Evolutionary conservation across 2,113 vertebrate species (phyloP).

Genomic region (human (Homo sapiens)): GRCh38 chr2:239634501-239635000

Average conservation of each 20-base stretch:
- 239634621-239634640: accelerated
- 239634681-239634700: accelerated
- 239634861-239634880: background rate
- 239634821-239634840: background rate
- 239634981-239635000: background rate
- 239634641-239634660: background rate
- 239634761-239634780: background rate
- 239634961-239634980: background rate
- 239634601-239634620: background rate
- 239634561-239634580: accelerated
- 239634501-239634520: accelerated
- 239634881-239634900: background rate
- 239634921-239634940: background rate
- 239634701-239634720: accelerated
- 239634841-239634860: background rate
- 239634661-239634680: too few relatives aligned
- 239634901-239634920: background rate
- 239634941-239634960: background rate
- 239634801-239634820: background rate
- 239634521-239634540: background rate
- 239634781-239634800: background rate
- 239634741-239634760: background rate
- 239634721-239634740: accelerated
- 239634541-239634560: background rate
- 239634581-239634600: accelerated